Evolutionary conservation across 1,140 invertebrate genomes (phyloP).

Genomic region (Eurytemora carolleeae): DNA sequence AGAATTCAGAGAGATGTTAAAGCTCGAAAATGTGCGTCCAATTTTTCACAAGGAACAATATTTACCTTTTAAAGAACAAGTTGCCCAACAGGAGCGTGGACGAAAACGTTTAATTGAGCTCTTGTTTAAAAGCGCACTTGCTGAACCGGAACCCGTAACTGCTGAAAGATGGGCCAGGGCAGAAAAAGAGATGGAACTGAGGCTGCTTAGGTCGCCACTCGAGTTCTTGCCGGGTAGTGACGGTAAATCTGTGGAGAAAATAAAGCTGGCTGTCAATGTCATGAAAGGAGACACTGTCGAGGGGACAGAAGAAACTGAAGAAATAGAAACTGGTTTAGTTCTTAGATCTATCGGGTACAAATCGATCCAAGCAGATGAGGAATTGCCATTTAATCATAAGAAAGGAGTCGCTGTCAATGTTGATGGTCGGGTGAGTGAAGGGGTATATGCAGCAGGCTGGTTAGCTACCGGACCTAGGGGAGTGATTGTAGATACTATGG

Average conservation of each 20-base stretch:
- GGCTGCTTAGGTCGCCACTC: too few species aligned
- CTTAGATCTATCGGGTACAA: slow-evolving; percentile 71
- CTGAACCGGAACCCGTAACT: too few species aligned
- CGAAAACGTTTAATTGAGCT: too few species aligned
- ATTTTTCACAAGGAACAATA: slow-evolving; percentile 1
- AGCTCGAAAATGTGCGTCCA: slow-evolving; percentile 12
- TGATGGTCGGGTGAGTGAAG: slow-evolving; percentile 40
- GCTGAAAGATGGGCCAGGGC: too few species aligned
- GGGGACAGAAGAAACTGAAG: slow-evolving; percentile 37
- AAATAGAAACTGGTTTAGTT: slow-evolving; percentile 42
- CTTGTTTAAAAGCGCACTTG: too few species aligned
- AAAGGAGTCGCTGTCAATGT: slow-evolving; percentile 55
- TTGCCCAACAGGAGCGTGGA: too few species aligned
- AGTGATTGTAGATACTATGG: slow-evolving; percentile 84
- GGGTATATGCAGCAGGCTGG: slow-evolving; percentile 84
- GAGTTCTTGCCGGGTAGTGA: slow-evolving; percentile 32
- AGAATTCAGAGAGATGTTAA: slow-evolving; percentile 18
- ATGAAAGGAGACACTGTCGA: slow-evolving; percentile 28
- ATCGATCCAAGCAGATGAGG: slow-evolving; percentile 42
- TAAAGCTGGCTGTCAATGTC: slow-evolving; percentile 30
- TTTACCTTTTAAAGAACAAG: too few species aligned
- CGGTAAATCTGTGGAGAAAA: slow-evolving; percentile 36
- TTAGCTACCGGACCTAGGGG: slow-evolving; percentile 69
- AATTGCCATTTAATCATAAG: slow-evolving; percentile 50
- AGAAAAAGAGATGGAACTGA: too few species aligned